Evolutionary conservation across 2,113 vertebrate genomes (phyloP).

Genomic region (Oryzias curvinotus): DNA sequence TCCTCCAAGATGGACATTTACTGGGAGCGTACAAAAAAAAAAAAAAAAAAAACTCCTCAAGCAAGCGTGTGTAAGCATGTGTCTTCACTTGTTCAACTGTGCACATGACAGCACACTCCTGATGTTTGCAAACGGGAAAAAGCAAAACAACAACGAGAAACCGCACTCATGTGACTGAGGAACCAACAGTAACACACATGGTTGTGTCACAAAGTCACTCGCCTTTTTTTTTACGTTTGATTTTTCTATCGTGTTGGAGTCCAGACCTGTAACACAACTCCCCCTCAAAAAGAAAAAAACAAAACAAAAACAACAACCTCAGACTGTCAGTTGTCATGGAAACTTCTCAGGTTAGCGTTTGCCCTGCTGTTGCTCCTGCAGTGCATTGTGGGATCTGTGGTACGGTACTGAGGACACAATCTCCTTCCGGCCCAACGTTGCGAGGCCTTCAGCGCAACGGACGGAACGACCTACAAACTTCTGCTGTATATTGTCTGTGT

Average conservation of each 20-base stretch:
- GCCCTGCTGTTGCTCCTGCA: conserved; percentile 73
- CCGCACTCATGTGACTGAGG: conserved; percentile 47
- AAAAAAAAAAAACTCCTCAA: conserved; percentile 15
- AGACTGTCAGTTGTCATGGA: conserved; percentile 70
- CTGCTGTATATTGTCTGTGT: conserved; percentile 74
- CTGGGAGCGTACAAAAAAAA: conserved; percentile 20
- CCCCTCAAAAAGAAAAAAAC: not conserved
- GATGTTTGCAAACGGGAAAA: conserved; percentile 42
- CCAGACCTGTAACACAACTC: conserved; percentile 42
- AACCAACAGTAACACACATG: conserved; percentile 58
- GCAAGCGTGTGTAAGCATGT: conserved; percentile 45
- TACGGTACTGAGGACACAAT: conserved; percentile 44
- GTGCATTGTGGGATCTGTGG: conserved; percentile 70
- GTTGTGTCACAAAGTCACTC: conserved; percentile 60
- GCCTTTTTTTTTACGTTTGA: conserved; percentile 55
- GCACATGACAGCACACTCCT: conserved; percentile 62
- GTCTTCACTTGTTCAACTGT: conserved; percentile 62
- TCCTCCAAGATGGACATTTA: conserved; percentile 33
- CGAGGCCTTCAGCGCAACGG: conserved; percentile 55
- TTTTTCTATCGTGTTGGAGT: conserved; percentile 56
- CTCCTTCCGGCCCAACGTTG: conserved; percentile 51
- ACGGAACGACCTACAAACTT: conserved; percentile 50
- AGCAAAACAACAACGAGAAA: conserved; percentile 8
- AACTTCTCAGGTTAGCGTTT: conserved; percentile 77
- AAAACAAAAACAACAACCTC: conserved; percentile 28